These are phyloP conservation scores for Tipula lateralis DNA, from an alignment of 2,888 invertebrate genomes.

Conservation along the genomic window DNA sequence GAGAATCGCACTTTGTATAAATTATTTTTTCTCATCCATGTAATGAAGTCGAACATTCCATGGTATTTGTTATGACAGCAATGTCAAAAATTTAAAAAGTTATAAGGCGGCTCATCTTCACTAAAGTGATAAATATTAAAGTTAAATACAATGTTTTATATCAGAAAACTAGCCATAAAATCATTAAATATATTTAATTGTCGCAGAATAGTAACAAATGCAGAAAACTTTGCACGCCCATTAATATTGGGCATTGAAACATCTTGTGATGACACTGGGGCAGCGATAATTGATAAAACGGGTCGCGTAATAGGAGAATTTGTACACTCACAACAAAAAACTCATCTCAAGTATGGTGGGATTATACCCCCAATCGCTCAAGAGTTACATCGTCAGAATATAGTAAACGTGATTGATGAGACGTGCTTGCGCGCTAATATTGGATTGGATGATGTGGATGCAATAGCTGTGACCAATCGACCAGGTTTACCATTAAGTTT, in stretches of 20 bases:
- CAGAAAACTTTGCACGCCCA: neutral
- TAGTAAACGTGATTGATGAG: constrained; percentile 64
- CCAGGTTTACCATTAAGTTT: constrained; percentile 81
- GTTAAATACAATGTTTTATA: neutral
- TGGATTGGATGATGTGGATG: constrained; percentile 65
- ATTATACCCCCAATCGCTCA: constrained; percentile 84
- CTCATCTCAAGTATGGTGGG: constrained; percentile 61
- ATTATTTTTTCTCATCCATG: too few species aligned
- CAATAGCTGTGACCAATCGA: constrained; percentile 84
- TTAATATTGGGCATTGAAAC: constrained; percentile 87
- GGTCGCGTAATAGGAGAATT: constrained; percentile 75
- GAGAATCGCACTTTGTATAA: too few species aligned
- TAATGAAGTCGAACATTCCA: too few species aligned
- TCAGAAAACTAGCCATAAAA: neutral
- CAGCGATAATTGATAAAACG: constrained; percentile 71
- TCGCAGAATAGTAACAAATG: neutral
- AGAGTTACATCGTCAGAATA: constrained; percentile 73
- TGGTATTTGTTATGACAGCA: neutral
- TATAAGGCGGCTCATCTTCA: too few species aligned
- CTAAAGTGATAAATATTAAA: neutral
- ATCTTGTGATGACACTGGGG: constrained; percentile 96
- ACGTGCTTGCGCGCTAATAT: constrained; percentile 61
- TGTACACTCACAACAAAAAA: constrained; percentile 71
- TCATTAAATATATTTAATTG: neutral
- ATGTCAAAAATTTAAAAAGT: too few species aligned